Evolutionary conservation across 1,140 invertebrate species (phyloP).

Genomic region (Scylla paramamosain): DNA sequence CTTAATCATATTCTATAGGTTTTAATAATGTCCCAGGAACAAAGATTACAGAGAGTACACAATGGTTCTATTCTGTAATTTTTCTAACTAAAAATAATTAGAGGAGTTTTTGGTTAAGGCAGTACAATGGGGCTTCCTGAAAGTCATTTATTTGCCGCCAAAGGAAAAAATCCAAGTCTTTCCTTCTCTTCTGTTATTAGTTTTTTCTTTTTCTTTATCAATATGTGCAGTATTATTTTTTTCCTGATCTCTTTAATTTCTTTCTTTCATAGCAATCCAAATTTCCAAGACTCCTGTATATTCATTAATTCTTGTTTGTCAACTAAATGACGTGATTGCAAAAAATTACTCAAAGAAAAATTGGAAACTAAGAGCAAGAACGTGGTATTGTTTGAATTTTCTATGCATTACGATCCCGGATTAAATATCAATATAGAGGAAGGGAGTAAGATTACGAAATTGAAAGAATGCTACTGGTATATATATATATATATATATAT

Average conservation of each 20-base stretch:
- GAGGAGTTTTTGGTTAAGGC: background rate
- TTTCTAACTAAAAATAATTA: background rate
- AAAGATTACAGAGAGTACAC: background rate
- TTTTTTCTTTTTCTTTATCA: background rate
- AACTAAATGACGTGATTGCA: no score
- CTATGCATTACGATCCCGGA: no score
- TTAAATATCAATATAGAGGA: no score
- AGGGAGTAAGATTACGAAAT: no score
- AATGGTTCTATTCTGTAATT: background rate
- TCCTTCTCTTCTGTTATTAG: background rate
- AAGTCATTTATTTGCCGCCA: background rate
- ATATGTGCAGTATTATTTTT: no score
- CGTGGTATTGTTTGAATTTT: no score
- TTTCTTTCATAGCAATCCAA: no score
- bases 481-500: constrained; percentile 29
- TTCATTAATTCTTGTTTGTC: no score
- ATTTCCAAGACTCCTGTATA: no score
- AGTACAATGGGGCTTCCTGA: background rate
- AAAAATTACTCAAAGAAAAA: no score
- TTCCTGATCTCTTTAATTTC: no score
- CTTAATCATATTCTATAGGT: background rate
- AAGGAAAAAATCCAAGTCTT: background rate
- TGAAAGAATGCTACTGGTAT: background rate
- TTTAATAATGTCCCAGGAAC: background rate
- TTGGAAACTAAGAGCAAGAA: no score